Base-by-base conservation (phyloP, 2,888 invertebrate genomes). In the Spicauda simplicius region DNA sequence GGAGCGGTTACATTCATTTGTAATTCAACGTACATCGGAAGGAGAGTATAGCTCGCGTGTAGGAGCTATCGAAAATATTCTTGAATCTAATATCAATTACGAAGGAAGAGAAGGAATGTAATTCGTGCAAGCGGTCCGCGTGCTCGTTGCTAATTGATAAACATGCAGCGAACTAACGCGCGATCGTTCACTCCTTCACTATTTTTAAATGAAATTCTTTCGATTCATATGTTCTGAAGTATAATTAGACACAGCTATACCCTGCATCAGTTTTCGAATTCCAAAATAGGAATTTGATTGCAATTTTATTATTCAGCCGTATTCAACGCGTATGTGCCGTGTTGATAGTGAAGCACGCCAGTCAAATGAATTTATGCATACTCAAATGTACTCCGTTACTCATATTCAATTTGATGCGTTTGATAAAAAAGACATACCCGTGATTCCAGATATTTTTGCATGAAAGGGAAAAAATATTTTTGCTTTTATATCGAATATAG, bases 121-220 rank as follows among this genome's bases (percentile, higher is more conserved):
- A 74, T 77, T 76, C 76, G 76, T 76, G 67, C 74, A 71, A 72
- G 73, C 76, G 72, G 62, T 62, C 75, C 74, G 73, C 74, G 74
- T 73, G 73, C 69, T 71, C 70, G 68, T 75, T 74, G 54, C 86
- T 90, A 87, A 90, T 90, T 90, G 85, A 86, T 86, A 88, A 86
- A 85, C 88, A 88, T 82, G 83, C 83, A 79, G 80, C 83, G 83
- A 80, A 80, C 80, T 76, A 80, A 82, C 80, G 82, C 80, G 76
- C 78, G 80, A 84, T 81, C 79, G 77, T 73, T 78, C 74, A 79
- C 70, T 72, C 76, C 79, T 79, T 75, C 74, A 86, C 84, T 84
- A 87, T 87, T 88, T 89, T 87, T 79, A 87, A 90, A 90, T 91
- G 80, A 90, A 90, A 91, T 89, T 91, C 88, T 87, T 90, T 84